These are phyloP conservation scores for Brachionus plicatilis DNA, from an alignment of 1,140 invertebrate species.

Conservation along the genomic window DNA sequence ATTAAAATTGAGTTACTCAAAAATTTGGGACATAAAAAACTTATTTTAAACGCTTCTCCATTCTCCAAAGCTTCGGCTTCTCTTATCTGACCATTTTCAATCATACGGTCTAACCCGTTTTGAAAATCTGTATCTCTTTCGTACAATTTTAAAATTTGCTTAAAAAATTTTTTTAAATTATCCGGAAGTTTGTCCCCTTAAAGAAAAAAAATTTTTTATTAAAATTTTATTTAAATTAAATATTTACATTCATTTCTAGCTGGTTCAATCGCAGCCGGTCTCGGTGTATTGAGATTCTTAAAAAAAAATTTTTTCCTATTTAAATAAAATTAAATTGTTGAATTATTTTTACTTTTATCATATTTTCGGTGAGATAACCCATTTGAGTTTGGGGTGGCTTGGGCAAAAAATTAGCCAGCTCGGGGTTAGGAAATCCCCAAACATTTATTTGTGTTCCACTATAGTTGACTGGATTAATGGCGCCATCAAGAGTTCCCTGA, in stretches of 20 bases:
- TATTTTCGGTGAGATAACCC: conserved; percentile 52
- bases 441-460: conserved; percentile 57
- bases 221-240: not conserved
- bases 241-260: conserved; percentile 6
- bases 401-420: not conserved
- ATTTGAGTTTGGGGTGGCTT: conserved; percentile 45
- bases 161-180: conserved; percentile 38
- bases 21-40: conserved; percentile 23
- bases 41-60: conserved; percentile 10
- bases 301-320: not conserved
- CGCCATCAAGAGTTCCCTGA: conserved; percentile 45
- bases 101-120: not conserved
- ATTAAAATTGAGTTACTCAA: not conserved
- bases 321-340: too few species aligned
- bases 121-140: conserved; percentile 28
- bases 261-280: not conserved
- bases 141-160: conserved; percentile 29
- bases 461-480: conserved; percentile 54
- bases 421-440: conserved; percentile 49
- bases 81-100: conserved; percentile 27
- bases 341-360: conserved; percentile 47
- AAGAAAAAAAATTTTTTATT: not conserved
- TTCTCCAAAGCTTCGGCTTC: not conserved
- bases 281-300: conserved; percentile 32
- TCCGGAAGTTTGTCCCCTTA: not conserved